Evolutionary conservation across 2,797 vertebrate species (phyloP), one percentile per base, ranked within the genome.

Genomic region (Petrocephalus schoutedeni): DNA sequence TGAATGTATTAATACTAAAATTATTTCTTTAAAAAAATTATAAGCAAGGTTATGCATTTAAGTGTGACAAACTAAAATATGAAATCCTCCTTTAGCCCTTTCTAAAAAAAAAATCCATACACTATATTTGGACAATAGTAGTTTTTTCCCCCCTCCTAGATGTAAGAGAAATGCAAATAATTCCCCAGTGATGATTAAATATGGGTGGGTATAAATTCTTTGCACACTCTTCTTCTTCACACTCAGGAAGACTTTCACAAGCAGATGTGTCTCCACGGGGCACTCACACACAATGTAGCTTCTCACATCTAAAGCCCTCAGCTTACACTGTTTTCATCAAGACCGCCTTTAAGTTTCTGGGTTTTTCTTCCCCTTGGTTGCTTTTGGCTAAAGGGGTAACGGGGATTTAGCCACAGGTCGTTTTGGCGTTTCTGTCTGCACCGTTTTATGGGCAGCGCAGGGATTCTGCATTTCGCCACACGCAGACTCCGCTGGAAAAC

Each of bases 351-450:
- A 77, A n/a, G 36, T 77, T 77, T 45, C 36, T 45, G 53, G 41
- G 14, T 71, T 71, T 67, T 36, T 56, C 12, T 54, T 12, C 10
- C 4, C 28, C 28, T 36, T 45, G 71, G 71, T 9, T 77, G 71
- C 36, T 41, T 71, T n/a, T 77, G 71, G 71, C 71, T 45, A 77
- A 49, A 77, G 71, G 71, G 71, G 71, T 77, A 77, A 77, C 45
- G 36, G 41, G 56, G 41, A 41, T 77, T 45, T 77, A 77, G 71
- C 71, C 71, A 77, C 71, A 77, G 71, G 71, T 77, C 71, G 71
- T 77, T 49, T 49, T 8, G 71, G 71, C 71, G 16, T 77, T 16
- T 77, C 45, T 77, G 71, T 77, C 36, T 45, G 36, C 36, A 14
- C 36, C 71, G 32, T 77, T 77, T 77, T 2, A 45, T 45, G 41